Conservation (phyloP, 2,113 vertebrate species). For the Microtus montanus region DNA sequence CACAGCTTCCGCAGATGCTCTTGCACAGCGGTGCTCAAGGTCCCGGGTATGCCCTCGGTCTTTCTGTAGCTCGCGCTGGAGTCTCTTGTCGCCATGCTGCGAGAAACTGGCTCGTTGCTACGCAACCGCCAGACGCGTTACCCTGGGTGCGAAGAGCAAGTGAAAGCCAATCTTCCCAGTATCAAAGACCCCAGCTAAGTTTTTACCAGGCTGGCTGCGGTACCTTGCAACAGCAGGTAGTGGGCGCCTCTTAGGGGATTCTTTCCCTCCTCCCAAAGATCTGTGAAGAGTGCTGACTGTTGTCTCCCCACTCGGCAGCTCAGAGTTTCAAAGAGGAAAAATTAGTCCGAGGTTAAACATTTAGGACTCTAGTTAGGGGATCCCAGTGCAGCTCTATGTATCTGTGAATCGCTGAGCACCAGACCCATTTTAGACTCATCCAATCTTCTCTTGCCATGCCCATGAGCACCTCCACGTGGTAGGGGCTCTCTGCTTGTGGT, state of each 20-base stretch:
- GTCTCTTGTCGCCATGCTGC: neutral
- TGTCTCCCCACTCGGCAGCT: neutral
- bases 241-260: neutral
- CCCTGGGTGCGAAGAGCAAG: neutral
- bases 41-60: rapidly evolving
- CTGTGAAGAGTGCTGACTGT: neutral
- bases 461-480: too few relatives aligned
- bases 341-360: neutral
- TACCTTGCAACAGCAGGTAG: neutral
- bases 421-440: neutral
- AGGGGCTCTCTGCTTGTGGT: neutral
- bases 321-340: neutral
- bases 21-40: conserved; percentile 77
- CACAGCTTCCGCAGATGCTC: conserved; percentile 84
- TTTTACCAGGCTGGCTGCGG: neutral
- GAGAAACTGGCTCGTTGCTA: neutral
- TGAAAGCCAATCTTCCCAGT: neutral
- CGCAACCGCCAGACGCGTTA: conserved; percentile 30
- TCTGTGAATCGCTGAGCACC: neutral
- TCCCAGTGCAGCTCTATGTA: neutral
- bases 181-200: neutral
- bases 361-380: neutral
- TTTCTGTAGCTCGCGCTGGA: neutral
- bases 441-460: neutral
- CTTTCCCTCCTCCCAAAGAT: neutral